These are phyloP conservation scores for Meteorus cinctellus DNA, from an alignment of 2,888 invertebrate genomes.

Conservation along the genomic window DNA sequence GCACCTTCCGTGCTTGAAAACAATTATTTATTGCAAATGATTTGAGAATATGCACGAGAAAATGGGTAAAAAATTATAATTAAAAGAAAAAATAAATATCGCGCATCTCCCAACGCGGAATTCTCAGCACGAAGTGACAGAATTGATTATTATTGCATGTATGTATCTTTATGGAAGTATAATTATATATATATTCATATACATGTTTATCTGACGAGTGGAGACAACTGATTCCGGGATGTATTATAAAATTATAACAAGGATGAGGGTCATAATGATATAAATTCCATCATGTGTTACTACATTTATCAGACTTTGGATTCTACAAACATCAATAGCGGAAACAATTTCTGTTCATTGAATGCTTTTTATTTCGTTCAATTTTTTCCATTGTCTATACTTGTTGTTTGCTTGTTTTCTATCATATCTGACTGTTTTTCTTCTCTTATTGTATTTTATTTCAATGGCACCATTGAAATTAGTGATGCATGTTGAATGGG, in stretches of 20 bases:
- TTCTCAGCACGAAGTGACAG: neutral
- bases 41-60: neutral
- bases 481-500: too few species aligned
- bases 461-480: conserved; percentile 5
- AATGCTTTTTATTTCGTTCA: neutral
- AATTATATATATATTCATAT: neutral
- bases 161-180: neutral
- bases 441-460: neutral
- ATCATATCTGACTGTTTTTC: neutral
- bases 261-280: conserved; percentile 13
- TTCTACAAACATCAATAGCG: neutral
- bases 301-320: neutral
- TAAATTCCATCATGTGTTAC: neutral
- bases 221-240: neutral
- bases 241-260: neutral
- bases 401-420: too few species aligned
- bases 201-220: neutral
- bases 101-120: conserved; percentile 9
- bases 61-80: neutral
- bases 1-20: conserved; percentile 46
- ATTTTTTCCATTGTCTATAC: too few species aligned
- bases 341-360: neutral
- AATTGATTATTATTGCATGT: conserved; percentile 9
- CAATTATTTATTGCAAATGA: conserved; percentile 42
- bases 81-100: conserved; percentile 5